Evolutionary conservation across 2,888 invertebrate genomes (phyloP), one percentile per base, ranked within the genome.

Genomic region (Sipha maydis): DNA sequence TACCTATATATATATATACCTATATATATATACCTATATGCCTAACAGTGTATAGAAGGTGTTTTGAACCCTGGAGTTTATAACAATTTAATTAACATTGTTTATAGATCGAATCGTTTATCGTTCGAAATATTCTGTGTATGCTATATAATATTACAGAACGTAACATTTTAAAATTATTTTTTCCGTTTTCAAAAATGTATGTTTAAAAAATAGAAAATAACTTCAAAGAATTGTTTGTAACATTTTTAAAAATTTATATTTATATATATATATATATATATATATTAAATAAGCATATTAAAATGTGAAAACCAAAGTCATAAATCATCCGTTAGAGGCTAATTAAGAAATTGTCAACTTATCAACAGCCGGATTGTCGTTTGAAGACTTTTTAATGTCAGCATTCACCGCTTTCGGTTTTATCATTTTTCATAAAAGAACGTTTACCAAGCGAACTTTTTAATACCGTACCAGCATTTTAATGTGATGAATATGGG

Each of bases 271-370:
- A 56, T 5, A 34, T 21, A 21, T 0, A 21, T 56, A 31, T 54
- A 76, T 67, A 38, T 56, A 75, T 54, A 34, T 73, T 34, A 34
- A 34, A 73, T 19, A 56, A 3, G 54, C n/a, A 41, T 77, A 56
- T 61, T 38, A 41, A 61, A 31, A 41, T 48, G 67, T 76, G 21
- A 38, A 77, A 38, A 61, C 41, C 41, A n/a, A 76, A 54, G 84
- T 84, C 84, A 76, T 85, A 85, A 85, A 85, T 85, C 85, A 85
- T 85, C 78, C 54, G 78, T 85, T 38, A 48, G 85, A 67, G 69
- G 54, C 85, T 85, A 85, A 85, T 85, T 85, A 78, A 85, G 78
- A 85, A 85, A 85, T 77, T 77, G 67, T 85, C 85, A 85, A 85
- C 85, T 78, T 78, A 85, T 78, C 78, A 85, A 67, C 85, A 67